Base-by-base conservation (phyloP, 2,797 vertebrate species). In the Lateolabrax maculatus region DNA sequence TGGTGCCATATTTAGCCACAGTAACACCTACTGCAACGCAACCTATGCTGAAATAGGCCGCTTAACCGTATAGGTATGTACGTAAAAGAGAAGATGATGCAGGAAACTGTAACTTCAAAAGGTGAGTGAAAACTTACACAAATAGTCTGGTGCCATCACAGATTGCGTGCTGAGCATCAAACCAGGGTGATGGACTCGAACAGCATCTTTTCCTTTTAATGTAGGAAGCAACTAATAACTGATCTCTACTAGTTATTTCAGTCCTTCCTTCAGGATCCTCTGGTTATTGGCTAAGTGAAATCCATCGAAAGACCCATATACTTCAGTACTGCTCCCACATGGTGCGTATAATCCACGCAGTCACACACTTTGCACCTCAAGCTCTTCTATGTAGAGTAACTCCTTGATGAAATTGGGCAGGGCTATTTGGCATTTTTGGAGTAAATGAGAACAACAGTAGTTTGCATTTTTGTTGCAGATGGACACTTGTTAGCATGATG, bases 221-320 rank as follows among this genome's bases (percentile, higher is more conserved):
- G 44, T 36, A 27, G 43, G 19, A 55, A 51, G 19, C 12, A 65
- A 49, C 81, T 27, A 21, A 51, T 25, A 61, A 55, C 77, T 53
- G 3, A 44, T 75, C 18, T 44, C 52, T 52, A 31, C 36, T 37
- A 83, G 48, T 75, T 82, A 71, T 80, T 82, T 44, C 48, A 81
- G 67, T 43, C 2, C 64, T 65, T 78, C 64, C 27, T 43, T 62
- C 41, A 51, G 63, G 67, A 80, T 81, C 61, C 49, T 81, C 29
- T 39, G 41, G 80, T 85, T 79, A 88, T 71, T 84, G 76, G 74
- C 79, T 84, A 71, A 75, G 57, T 62, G 11, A 85, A 86, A 87
- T 83, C 62, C 57, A 80, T 12, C 79, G 67, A 77, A 85, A 83
- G 66, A 83, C 21, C 21, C 67, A 72, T 82, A 61, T 76, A 78